phyloP scores from a whole-genome alignment of 53 echinoderm and acorn worm species.

The Echinarachnius parma region DNA sequence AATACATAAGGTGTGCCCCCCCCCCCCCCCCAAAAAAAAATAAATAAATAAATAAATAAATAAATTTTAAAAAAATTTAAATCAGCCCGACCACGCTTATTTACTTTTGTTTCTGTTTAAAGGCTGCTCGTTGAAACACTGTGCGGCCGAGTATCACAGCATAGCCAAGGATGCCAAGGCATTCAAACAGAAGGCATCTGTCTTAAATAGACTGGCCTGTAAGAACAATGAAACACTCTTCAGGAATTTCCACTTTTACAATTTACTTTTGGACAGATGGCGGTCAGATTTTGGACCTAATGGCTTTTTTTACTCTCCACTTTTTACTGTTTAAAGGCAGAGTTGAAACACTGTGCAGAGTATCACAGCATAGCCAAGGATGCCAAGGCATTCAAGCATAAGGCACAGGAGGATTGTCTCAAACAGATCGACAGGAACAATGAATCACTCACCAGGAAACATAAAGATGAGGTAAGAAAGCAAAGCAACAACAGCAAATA shows the following conservation, averaged over 20 bases:
- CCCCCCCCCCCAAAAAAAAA: no score
- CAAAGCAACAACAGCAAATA: no score
- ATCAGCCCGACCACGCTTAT: no score
- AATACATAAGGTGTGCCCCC: no score
- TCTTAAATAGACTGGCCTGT: constrained; percentile 57
- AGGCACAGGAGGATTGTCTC: constrained; percentile 63
- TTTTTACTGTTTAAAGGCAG: constrained; percentile 26
- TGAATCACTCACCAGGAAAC: constrained; percentile 55
- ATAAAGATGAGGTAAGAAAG: constrained; percentile 69
- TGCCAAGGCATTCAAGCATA: constrained; percentile 56
- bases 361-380: constrained; percentile 63
- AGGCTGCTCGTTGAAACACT: constrained; percentile 55
- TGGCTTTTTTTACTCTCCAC: neutral
- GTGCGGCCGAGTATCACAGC: constrained; percentile 55
- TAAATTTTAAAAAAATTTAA: no score
- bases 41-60: no score
- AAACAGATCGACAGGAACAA: constrained; percentile 60
- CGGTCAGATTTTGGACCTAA: neutral
- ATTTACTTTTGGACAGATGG: no score
- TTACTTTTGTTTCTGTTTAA: neutral
- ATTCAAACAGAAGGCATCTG: constrained; percentile 53
- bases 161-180: constrained; percentile 66
- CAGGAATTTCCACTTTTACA: no score
- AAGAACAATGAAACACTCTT: constrained; percentile 52
- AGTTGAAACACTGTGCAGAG: constrained; percentile 55